A percentile compares a stretch with the other conserved stretches of the same genome.
Conservation (phyloP, 2,113 vertebrate genomes). For the Empidonax traillii region DNA sequence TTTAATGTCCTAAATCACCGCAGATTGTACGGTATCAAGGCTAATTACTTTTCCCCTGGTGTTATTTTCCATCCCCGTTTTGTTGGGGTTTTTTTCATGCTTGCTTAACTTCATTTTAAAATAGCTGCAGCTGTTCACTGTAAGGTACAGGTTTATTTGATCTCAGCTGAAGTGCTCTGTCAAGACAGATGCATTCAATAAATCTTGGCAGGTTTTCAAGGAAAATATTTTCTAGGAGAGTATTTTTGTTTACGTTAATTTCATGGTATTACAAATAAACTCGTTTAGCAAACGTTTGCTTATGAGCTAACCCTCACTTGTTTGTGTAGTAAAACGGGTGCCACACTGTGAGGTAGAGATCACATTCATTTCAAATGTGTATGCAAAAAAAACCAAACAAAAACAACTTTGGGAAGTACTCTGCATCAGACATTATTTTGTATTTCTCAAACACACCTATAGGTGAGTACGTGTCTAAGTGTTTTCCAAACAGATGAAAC, state of each 20-base stretch:
- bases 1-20: not conserved
- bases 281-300: not conserved
- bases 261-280: not conserved
- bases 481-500: not conserved
- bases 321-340: not conserved
- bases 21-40: not conserved
- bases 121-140: conserved; percentile 5
- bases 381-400: not conserved
- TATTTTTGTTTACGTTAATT: conserved; percentile 10
- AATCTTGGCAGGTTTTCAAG: conserved; percentile 12
- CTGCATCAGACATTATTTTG: not conserved
- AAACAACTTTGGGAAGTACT: not conserved
- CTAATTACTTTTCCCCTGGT: not conserved
- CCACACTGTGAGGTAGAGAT: not conserved
- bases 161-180: conserved; percentile 4
- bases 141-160: conserved; percentile 16
- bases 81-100: not conserved
- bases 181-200: not conserved
- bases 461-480: not conserved
- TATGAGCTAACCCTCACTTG: not conserved
- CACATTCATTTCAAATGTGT: not conserved
- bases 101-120: conserved; percentile 23
- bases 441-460: not conserved
- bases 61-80: not conserved
- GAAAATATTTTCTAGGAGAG: not conserved